Evolutionary conservation across 2,888 invertebrate species (phyloP).

Genomic region (Clitarchus hookeri): DNA sequence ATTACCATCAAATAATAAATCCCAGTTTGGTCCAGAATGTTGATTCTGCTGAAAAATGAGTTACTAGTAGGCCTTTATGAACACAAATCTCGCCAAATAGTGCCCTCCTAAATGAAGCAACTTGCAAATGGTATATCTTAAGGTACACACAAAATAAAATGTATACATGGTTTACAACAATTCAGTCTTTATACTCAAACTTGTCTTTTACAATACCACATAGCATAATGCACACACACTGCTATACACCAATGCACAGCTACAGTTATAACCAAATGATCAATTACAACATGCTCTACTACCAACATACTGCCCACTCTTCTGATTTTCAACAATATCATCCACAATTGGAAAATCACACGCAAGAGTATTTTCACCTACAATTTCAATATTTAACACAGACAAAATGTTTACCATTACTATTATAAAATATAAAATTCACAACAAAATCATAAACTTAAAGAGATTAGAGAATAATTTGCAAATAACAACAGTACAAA

Average conservation of each 20-base stretch:
- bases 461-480: too few relatives aligned
- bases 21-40: not conserved
- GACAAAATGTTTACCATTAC: not conserved
- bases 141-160: not conserved
- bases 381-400: not conserved
- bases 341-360: not conserved
- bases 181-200: not conserved
- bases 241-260: not conserved
- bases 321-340: not conserved
- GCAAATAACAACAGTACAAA: too few relatives aligned
- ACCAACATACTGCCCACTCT: not conserved
- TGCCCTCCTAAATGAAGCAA: not conserved
- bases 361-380: not conserved
- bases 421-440: too few relatives aligned
- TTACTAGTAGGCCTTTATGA: not conserved
- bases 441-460: too few relatives aligned
- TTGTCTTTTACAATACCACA: conserved; percentile 2
- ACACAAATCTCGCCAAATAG: not conserved
- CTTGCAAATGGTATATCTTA: not conserved
- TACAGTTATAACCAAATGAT: not conserved
- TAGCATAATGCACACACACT: conserved; percentile 11
- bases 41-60: not conserved
- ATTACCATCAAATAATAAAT: not conserved
- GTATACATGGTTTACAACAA: not conserved
- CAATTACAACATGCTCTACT: not conserved